These are phyloP conservation scores for Octomys mimax DNA, from an alignment of 2,797 vertebrate species.

Conservation along the genomic window DNA sequence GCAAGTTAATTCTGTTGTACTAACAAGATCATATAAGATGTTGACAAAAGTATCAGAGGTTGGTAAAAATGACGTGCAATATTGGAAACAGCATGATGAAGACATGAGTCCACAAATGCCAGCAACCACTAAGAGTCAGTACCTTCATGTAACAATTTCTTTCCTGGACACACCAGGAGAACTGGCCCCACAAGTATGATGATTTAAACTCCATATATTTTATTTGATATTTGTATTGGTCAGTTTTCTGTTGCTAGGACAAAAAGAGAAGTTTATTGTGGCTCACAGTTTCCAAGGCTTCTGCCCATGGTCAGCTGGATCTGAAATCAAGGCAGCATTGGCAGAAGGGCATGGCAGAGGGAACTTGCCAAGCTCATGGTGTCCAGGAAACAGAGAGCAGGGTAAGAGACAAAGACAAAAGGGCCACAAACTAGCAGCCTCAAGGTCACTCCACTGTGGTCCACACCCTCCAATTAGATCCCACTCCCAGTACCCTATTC, in stretches of 20 bases:
- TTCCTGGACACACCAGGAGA: not conserved
- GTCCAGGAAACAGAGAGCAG: not conserved
- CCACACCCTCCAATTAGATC: not conserved
- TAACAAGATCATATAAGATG: not conserved
- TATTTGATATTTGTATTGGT: not conserved
- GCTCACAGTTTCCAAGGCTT: not conserved
- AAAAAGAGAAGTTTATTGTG: not conserved
- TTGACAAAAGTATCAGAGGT: not conserved
- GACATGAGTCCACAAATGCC: not conserved
- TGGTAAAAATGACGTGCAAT: not conserved
- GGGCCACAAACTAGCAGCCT: not conserved
- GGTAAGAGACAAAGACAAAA: not conserved
- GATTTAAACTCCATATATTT: not conserved
- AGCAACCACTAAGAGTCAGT: not conserved
- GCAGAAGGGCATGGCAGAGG: not conserved
- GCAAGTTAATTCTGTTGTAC: not conserved
- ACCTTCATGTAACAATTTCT: not conserved
- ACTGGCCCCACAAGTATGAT: not conserved
- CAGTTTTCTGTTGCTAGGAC: not conserved
- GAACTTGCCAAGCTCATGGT: not conserved
- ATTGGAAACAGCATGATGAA: not conserved
- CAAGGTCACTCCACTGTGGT: not conserved
- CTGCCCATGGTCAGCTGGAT: not conserved
- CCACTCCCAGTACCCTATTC: not conserved
- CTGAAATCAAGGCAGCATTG: not conserved